Conservation (phyloP, 2,113 vertebrate species). For the Myotis davidii region DNA sequence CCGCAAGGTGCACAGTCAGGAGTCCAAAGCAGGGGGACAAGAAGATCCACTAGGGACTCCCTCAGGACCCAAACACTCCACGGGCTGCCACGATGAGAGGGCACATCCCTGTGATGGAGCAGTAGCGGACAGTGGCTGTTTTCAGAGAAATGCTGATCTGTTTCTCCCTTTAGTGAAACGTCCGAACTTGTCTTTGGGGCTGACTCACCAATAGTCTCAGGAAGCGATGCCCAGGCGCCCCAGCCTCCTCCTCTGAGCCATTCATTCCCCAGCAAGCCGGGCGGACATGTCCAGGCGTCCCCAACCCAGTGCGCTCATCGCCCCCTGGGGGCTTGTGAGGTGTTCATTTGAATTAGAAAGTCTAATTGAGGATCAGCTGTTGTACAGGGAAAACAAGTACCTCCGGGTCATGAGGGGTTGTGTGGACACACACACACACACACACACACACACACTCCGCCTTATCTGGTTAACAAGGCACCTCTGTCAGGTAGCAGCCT, state of each 20-base stretch:
- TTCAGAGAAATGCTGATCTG: not conserved
- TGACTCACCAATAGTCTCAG: not conserved
- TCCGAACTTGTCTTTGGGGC: not conserved
- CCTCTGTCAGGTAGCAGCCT: not conserved
- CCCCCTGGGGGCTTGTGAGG: not conserved
- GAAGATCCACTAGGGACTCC: not conserved
- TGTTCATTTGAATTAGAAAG: not conserved
- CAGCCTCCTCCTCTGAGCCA: not conserved
- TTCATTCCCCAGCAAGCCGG: not conserved
- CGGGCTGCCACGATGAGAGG: not conserved
- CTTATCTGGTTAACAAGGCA: not conserved
- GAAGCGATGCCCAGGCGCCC: not conserved
- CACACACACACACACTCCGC: not conserved
- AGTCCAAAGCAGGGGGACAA: not conserved
- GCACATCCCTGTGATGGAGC: not conserved
- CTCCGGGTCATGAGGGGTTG: not conserved
- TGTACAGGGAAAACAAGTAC: not conserved
- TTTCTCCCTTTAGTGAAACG: not conserved
- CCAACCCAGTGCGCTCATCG: not conserved
- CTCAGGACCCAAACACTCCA: not conserved
- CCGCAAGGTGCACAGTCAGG: not conserved
- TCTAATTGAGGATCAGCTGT: not conserved
- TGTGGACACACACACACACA: not conserved
- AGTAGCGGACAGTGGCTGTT: not conserved
- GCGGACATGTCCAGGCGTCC: not conserved